Base-by-base conservation (phyloP, 2,797 vertebrate species). In the Petrocephalus schoutedeni region DNA sequence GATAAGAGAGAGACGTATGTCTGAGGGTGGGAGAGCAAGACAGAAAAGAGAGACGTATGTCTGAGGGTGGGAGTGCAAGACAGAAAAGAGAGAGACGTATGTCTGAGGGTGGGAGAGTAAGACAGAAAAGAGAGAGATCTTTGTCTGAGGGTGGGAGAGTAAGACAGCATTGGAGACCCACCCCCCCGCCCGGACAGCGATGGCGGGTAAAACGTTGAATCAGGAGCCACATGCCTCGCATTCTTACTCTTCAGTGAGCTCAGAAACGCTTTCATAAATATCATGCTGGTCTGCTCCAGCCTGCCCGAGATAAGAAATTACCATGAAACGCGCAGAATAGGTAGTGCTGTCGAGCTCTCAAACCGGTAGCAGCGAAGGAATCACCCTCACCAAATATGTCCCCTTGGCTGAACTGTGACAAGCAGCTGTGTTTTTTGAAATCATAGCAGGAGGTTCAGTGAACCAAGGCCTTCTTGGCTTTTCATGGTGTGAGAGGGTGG, bases 221-320 rank as follows among this genome's bases (percentile, higher is more conserved):
- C 92, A 90, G 86, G 32, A 83, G 89, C 91, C 90, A 91, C 93
- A 87, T 95, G 89, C 91, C 95, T 95, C 91, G 90, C 92, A 96
- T 95, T 96, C 94, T 94, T 95, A 87, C 82, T 90, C 92, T 93
- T 90, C 93, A 93, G 83, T 92, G 90, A 94, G 94, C 93, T 91
- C 94, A 89, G 93, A 93, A 93, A 91, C 91, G 90, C 91, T 84
- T 87, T 74, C 85, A 89, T 77, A 74, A 89, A 82, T 59, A 49
- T 74, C 85, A 86, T 23, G 2, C 16, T 5, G 1, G 9, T 77
- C 64, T 87, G 67, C 53, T 87, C 21, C 41, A n/a, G 71, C 6
- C 14, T 14, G 2, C 36, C 36, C 51, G 36, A 86, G 57, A 61
- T 21, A 49, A 86, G 58, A 82, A 51, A 53, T 74, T 74, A 74